Conservation (phyloP, 2,888 invertebrate species). For the Drosophila phalerata region DNA sequence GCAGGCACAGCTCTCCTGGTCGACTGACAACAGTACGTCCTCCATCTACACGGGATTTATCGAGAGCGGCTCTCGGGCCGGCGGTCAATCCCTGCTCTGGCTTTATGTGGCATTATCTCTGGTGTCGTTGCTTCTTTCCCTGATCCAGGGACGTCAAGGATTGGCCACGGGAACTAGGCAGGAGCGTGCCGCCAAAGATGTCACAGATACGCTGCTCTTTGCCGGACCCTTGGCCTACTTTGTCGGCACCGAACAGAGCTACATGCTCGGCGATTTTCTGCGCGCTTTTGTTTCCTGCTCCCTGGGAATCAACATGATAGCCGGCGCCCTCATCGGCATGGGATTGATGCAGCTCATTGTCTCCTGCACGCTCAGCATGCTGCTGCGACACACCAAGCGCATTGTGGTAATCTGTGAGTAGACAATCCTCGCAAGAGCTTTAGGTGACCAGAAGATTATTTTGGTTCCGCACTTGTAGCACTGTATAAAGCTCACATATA, state of each 20-base stretch:
- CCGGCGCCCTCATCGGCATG: conserved; percentile 90
- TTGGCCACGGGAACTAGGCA: conserved; percentile 86
- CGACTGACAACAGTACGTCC: conserved; percentile 12
- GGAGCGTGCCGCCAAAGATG: conserved; percentile 86
- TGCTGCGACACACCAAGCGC: conserved; percentile 90
- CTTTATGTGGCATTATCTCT: conserved; percentile 85
- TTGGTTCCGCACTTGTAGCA: not conserved
- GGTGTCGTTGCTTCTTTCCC: conserved; percentile 85
- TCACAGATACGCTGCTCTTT: conserved; percentile 87
- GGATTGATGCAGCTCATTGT: conserved; percentile 91
- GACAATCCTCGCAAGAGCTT: conserved; percentile 21
- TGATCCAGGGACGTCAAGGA: conserved; percentile 74
- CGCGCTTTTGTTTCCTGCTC: conserved; percentile 94
- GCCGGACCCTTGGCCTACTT: conserved; percentile 92
- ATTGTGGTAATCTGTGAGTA: conserved; percentile 90
- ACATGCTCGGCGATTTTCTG: conserved; percentile 93
- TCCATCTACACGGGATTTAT: conserved; percentile 80
- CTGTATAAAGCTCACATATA: too few species aligned
- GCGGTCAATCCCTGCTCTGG: conserved; percentile 80
- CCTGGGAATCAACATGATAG: conserved; percentile 90
- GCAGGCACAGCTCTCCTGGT: conserved; percentile 11
- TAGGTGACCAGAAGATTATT: not conserved
- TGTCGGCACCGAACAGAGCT: conserved; percentile 94
- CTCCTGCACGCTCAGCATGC: conserved; percentile 92
- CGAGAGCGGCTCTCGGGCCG: conserved; percentile 72